Conservation (phyloP, 2,888 invertebrate species). For the Mystacides longicornis region DNA sequence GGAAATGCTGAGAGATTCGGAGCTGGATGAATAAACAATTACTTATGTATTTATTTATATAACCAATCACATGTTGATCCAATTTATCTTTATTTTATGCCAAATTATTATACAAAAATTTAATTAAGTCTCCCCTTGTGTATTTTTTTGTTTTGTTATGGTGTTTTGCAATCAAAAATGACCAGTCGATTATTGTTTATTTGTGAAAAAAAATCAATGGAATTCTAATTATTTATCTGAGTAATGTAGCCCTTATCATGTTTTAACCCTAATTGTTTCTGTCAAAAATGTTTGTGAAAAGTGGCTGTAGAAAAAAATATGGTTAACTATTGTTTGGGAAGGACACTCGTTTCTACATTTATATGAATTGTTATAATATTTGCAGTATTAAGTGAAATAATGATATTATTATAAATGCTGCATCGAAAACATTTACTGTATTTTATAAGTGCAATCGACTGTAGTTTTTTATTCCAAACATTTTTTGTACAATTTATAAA, state of each 20-base stretch:
- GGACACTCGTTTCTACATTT: not conserved
- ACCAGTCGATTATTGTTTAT: no score
- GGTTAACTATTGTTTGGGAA: not conserved
- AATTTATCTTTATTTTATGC: not conserved
- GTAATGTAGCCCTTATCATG: no score
- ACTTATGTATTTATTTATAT: not conserved
- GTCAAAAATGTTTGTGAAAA: no score
- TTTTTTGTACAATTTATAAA: constrained; percentile 2
- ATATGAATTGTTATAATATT: not conserved
- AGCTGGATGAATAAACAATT: not conserved
- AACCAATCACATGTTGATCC: not conserved
- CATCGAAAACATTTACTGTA: not conserved
- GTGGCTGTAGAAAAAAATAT: no score
- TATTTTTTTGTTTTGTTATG: not conserved
- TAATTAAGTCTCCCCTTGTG: no score
- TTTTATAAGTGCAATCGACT: not conserved
- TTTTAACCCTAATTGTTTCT: no score
- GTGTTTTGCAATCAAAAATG: no score
- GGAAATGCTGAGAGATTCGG: not conserved
- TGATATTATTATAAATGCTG: not conserved
- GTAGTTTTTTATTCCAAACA: not conserved
- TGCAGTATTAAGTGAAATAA: not conserved
- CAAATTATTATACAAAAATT: no score
- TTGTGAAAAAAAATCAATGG: no score
- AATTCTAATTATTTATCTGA: no score